phyloP scores from a whole-genome alignment of 2,113 vertebrate genomes.

The Thomomys bottae region DNA sequence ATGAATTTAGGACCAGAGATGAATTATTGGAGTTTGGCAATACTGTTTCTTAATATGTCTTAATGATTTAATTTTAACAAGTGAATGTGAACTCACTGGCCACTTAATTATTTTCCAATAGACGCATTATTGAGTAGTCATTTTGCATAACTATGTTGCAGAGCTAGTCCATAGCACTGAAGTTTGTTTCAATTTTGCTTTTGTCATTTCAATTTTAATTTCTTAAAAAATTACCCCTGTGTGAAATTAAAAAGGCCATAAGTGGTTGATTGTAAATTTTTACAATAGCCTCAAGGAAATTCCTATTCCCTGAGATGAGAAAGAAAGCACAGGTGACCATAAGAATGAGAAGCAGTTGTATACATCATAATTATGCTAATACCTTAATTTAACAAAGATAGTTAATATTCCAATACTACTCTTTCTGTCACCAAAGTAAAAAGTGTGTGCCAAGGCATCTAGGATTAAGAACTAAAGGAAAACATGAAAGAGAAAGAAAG shows the following conservation, averaged over 20 bases:
- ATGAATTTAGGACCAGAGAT: constrained; percentile 52
- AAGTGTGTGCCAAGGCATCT: neutral
- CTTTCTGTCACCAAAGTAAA: neutral
- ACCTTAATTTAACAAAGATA: neutral
- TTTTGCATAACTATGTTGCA: neutral
- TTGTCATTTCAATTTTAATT: constrained; percentile 38
- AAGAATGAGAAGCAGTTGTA: neutral
- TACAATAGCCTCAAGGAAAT: neutral
- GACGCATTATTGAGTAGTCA: neutral
- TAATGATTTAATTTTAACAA: constrained; percentile 71
- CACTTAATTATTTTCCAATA: constrained; percentile 56
- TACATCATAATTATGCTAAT: neutral
- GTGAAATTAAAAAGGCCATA: neutral
- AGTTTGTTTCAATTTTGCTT: neutral
- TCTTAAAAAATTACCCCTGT: neutral
- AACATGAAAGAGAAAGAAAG: neutral
- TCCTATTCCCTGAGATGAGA: neutral
- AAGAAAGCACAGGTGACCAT: neutral
- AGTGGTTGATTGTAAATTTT: neutral
- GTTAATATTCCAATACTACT: neutral
- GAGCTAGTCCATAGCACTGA: constrained; percentile 23
- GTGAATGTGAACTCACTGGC: constrained; percentile 34
- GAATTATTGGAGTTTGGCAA: constrained; percentile 48
- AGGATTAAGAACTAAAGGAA: neutral
- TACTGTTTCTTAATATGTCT: constrained; percentile 62